Conservation (phyloP, 2,888 invertebrate species). For the Odontocerum albicorne region DNA sequence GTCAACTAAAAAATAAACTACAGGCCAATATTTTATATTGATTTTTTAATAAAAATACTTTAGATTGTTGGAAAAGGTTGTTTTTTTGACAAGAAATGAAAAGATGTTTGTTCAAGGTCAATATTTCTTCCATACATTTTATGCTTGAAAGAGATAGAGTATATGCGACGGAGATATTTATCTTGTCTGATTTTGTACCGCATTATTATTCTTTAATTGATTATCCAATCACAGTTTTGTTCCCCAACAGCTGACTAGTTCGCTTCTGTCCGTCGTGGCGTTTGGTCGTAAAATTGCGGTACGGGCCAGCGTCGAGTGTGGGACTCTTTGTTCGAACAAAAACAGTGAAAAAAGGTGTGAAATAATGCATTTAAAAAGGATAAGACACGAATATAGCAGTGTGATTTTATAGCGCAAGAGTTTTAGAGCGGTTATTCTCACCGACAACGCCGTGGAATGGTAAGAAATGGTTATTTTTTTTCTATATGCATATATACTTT, state of each 20-base stretch:
- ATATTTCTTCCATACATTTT: constrained; percentile 43
- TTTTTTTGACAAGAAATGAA: constrained; percentile 41
- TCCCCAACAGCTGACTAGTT: constrained; percentile 49
- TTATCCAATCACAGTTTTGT: constrained; percentile 53
- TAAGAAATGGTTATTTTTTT: too few species aligned
- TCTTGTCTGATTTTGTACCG: constrained; percentile 2
- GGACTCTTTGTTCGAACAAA: constrained; percentile 45
- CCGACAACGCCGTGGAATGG: constrained; percentile 41
- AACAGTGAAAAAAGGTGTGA: constrained; percentile 52
- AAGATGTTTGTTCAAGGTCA: constrained; percentile 40
- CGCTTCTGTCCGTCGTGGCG: constrained; percentile 16
- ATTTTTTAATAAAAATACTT: constrained; percentile 41
- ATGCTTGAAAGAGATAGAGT: constrained; percentile 42
- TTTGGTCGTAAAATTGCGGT: background rate
- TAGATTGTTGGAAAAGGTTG: constrained; percentile 34
- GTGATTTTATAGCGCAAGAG: constrained; percentile 59
- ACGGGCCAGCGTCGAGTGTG: constrained; percentile 44
- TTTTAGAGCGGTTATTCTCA: constrained; percentile 50
- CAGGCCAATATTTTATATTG: constrained; percentile 36
- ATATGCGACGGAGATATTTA: background rate
- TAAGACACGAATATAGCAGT: constrained; percentile 56
- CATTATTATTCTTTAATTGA: constrained; percentile 50
- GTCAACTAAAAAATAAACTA: constrained; percentile 30
- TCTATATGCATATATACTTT: too few species aligned
- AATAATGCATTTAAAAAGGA: constrained; percentile 59